Percentiles rank a stretch among this genome's conserved stretches.
phyloP scores from a whole-genome alignment of 2,797 vertebrate species.

The Helarctos malayanus region DNA sequence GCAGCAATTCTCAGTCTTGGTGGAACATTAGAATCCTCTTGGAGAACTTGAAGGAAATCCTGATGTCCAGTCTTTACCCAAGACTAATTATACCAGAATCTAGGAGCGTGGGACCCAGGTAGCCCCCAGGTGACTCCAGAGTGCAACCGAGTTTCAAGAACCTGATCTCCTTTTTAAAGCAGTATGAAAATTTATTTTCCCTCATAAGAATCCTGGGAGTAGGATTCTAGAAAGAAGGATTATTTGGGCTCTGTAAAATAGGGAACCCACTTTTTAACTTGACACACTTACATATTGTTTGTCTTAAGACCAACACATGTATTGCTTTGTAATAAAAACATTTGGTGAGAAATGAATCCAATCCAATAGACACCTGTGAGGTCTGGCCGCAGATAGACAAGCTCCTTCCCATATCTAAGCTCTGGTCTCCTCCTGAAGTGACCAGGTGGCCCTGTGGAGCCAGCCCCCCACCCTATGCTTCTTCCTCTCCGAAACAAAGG shows the following conservation, averaged over 20 bases:
- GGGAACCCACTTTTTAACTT: neutral
- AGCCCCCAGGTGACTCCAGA: neutral
- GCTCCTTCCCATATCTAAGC: fast-evolving
- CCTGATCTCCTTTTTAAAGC: neutral
- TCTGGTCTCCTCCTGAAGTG: neutral
- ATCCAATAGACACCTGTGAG: neutral
- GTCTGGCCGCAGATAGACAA: neutral
- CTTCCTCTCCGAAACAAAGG: neutral
- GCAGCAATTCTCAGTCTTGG: neutral
- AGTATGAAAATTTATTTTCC: neutral
- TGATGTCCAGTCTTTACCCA: neutral
- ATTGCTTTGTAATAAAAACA: neutral
- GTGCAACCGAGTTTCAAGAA: neutral
- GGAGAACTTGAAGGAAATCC: neutral
- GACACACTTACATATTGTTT: neutral
- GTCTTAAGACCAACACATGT: neutral
- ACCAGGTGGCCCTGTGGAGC: neutral
- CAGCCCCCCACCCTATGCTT: neutral
- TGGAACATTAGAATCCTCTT: neutral
- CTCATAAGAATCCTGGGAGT: neutral
- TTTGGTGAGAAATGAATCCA: neutral
- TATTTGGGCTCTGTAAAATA: neutral
- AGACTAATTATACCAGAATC: neutral
- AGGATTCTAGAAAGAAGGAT: neutral
- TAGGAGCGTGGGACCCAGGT: neutral